phyloP scores from a whole-genome alignment of 2,797 vertebrate genomes.

The Enteromius unitaeniatus region DNA sequence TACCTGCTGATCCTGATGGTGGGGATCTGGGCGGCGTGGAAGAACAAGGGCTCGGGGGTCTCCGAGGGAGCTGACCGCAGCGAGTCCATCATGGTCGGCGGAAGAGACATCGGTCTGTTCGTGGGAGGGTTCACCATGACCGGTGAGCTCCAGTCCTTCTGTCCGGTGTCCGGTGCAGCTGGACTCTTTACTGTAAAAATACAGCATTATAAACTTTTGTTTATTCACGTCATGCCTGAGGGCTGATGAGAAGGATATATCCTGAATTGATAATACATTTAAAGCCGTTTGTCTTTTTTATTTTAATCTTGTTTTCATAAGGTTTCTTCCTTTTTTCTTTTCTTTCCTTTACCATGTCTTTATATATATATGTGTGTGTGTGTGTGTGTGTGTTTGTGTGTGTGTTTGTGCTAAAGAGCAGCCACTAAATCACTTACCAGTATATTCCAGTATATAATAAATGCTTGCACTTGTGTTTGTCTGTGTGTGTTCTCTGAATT shows the following conservation, averaged over 20 bases:
- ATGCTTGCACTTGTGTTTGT: background rate
- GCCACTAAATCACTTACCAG: too few species aligned
- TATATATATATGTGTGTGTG: too few species aligned
- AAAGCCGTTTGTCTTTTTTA: slow-evolving; percentile 48
- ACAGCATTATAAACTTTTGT: background rate
- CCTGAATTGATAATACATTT: too few species aligned
- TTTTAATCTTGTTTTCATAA: slow-evolving; percentile 29
- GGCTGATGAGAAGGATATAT: background rate
- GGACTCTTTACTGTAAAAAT: background rate
- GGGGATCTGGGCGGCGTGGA: slow-evolving; percentile 98
- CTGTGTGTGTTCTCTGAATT: background rate
- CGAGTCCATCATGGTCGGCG: slow-evolving; percentile 95
- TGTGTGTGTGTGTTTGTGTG: background rate
- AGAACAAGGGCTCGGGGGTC: slow-evolving; percentile 88
- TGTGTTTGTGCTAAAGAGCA: background rate
- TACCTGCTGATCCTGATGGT: slow-evolving; percentile 92
- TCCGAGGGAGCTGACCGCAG: slow-evolving; percentile 80
- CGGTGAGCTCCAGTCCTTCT: slow-evolving; percentile 73
- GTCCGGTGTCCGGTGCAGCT: background rate
- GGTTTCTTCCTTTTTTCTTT: background rate
- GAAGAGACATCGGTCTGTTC: slow-evolving; percentile 93
- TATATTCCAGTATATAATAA: too few species aligned
- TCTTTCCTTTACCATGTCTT: too few species aligned
- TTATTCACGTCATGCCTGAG: background rate
- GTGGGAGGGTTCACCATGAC: slow-evolving; percentile 99